phyloP scores from a whole-genome alignment of 2,888 invertebrate species.

The Charanyca ferruginea region DNA sequence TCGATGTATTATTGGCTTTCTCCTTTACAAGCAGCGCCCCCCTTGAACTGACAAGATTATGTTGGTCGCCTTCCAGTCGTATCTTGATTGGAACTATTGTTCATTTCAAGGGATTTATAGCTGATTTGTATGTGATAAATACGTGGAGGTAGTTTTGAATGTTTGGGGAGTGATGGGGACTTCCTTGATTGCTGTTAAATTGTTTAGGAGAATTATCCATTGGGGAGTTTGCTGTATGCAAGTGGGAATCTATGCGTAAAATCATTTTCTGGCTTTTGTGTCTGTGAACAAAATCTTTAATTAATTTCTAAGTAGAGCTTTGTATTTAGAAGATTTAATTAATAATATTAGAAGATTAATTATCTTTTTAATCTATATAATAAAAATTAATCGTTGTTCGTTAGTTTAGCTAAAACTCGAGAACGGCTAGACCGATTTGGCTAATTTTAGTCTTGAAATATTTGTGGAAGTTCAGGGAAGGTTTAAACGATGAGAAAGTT shows the following conservation, averaged over 20 bases:
- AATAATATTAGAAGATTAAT: too few species aligned
- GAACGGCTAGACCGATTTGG: too few species aligned
- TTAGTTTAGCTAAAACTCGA: too few species aligned
- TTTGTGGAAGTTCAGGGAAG: too few species aligned
- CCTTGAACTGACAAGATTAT: conserved; percentile 21
- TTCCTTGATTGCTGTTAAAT: conserved; percentile 60
- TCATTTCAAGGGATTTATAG: conserved; percentile 70
- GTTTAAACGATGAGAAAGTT: too few species aligned
- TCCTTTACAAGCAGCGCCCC: conserved; percentile 34
- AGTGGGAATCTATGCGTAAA: conserved; percentile 5
- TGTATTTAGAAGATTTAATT: too few species aligned
- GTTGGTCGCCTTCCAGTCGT: conserved; percentile 44
- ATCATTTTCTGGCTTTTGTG: conserved; percentile 25
- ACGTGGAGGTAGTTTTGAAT: conserved; percentile 41
- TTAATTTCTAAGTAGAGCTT: background rate
- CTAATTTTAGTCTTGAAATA: too few species aligned
- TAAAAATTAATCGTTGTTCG: too few species aligned
- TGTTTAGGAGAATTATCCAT: conserved; percentile 49
- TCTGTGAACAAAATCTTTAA: conserved; percentile 4
- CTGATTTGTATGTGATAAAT: conserved; percentile 61
- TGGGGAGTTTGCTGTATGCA: conserved; percentile 38
- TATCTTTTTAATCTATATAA: too few species aligned
- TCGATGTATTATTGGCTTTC: background rate
- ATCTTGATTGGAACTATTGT: conserved; percentile 81
- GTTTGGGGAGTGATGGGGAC: conserved; percentile 34